phyloP scores from a whole-genome alignment of 2,888 invertebrate species.

The Cryptus viduatorius region DNA sequence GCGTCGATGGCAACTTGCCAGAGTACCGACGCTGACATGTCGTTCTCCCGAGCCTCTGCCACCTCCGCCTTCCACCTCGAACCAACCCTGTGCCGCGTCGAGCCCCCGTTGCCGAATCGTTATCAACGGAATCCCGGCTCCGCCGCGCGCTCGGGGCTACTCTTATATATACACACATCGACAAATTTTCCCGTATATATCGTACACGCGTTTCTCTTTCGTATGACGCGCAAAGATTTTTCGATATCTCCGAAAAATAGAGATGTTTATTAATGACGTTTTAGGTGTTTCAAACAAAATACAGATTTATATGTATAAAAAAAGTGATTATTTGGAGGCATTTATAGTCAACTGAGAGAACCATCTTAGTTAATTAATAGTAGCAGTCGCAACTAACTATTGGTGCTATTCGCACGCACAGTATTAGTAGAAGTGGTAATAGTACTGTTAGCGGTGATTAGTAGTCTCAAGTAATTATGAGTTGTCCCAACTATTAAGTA shows the following conservation, averaged over 20 bases:
- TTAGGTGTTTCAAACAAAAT: too few relatives aligned
- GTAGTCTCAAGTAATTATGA: too few relatives aligned
- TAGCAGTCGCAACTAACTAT: too few relatives aligned
- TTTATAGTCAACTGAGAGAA: background rate
- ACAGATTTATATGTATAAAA: background rate
- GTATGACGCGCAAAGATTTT: background rate
- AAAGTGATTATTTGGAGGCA: background rate
- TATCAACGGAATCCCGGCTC: constrained; percentile 58
- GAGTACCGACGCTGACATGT: constrained; percentile 44
- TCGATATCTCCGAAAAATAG: too few relatives aligned
- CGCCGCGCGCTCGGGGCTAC: background rate
- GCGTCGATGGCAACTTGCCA: constrained; percentile 61
- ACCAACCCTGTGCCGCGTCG: constrained; percentile 8
- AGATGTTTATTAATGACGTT: too few relatives aligned
- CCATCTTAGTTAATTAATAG: background rate
- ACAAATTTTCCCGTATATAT: background rate
- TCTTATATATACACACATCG: background rate
- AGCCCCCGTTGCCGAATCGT: constrained; percentile 56
- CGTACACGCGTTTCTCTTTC: background rate
- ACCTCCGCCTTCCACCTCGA: constrained; percentile 35
- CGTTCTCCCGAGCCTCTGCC: constrained; percentile 26
- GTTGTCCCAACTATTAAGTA: too few relatives aligned
- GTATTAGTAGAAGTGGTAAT: too few relatives aligned
- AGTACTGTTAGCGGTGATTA: too few relatives aligned
- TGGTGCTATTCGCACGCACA: too few relatives aligned